Conservation (phyloP, 2,888 invertebrate genomes). For the Nomada ferruginata region DNA sequence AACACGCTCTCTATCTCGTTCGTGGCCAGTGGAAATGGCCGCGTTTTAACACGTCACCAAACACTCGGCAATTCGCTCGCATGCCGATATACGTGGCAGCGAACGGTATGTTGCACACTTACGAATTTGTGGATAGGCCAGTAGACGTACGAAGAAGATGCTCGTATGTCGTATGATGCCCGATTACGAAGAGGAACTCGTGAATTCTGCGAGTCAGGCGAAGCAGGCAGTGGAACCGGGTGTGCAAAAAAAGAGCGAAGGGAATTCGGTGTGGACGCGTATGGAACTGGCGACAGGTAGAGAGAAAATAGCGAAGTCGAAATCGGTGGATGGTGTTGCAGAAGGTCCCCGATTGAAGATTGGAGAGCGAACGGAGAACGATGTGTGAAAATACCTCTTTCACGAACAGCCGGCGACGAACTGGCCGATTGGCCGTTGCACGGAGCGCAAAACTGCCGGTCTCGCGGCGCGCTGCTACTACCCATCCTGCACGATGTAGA, state of each 20-base stretch:
- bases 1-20: conserved; percentile 48
- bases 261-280: not conserved
- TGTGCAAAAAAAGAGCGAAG: not conserved
- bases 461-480: conserved; percentile 70
- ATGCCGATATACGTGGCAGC: conserved; percentile 62
- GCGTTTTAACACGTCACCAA: conserved; percentile 79
- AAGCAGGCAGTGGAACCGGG: not conserved
- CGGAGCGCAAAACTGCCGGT: conserved; percentile 66
- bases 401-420: conserved; percentile 82
- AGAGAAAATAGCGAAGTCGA: conserved; percentile 22
- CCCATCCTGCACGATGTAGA: conserved; percentile 71
- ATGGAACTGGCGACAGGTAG: conserved; percentile 5
- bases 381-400: conserved; percentile 73
- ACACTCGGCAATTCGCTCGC: conserved; percentile 68
- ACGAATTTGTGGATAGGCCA: conserved; percentile 22
- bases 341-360: conserved; percentile 32
- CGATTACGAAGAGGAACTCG: not conserved
- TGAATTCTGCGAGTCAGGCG: not conserved
- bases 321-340: conserved; percentile 28
- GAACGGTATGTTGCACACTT: conserved; percentile 57
- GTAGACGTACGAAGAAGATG: conserved; percentile 9
- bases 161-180: conserved; percentile 14
- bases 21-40: conserved; percentile 73
- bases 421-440: conserved; percentile 81
- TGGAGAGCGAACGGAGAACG: conserved; percentile 51